A percentile compares a stretch with the other conserved stretches of the same genome.
Evolutionary conservation across 2,888 invertebrate species (phyloP).

Genomic region (Oscheius sp.): DNA sequence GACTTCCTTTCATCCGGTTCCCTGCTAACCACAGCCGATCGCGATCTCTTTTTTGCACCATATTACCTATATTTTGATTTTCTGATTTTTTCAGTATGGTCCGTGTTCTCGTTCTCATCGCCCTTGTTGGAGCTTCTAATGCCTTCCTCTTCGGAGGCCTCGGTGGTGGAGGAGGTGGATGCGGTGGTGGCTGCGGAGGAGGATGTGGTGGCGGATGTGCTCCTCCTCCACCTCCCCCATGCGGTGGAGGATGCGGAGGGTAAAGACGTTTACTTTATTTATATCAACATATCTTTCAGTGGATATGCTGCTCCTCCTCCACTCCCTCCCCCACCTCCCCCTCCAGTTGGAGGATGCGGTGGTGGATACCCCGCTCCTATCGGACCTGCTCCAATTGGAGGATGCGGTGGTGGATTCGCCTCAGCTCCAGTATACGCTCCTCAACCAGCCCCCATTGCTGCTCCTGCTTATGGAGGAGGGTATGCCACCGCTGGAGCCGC

Average conservation of each 20-base stretch:
- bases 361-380: not conserved
- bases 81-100: constrained; percentile 2
- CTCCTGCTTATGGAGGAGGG: not conserved
- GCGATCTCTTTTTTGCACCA: too few species aligned
- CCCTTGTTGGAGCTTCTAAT: constrained; percentile 3
- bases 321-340: not conserved
- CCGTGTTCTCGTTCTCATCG: constrained; percentile 6
- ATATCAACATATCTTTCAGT: not conserved
- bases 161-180: not conserved
- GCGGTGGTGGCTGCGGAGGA: constrained; percentile 13
- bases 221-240: constrained; percentile 16
- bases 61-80: too few species aligned
- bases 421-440: not conserved
- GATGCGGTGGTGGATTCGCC: not conserved
- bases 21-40: too few species aligned
- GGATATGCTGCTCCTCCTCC: constrained; percentile 3
- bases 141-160: constrained; percentile 8
- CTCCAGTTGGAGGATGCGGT: too few species aligned
- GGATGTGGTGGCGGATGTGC: constrained; percentile 22
- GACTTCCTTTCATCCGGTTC: too few species aligned
- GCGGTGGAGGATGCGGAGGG: constrained; percentile 14
- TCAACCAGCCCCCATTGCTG: constrained; percentile 2
- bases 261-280: not conserved
- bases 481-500: not conserved
- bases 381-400: not conserved